These are phyloP conservation scores for Xenopus laevis DNA, from an alignment of 2,113 vertebrate genomes.

Conservation along the genomic window DNA sequence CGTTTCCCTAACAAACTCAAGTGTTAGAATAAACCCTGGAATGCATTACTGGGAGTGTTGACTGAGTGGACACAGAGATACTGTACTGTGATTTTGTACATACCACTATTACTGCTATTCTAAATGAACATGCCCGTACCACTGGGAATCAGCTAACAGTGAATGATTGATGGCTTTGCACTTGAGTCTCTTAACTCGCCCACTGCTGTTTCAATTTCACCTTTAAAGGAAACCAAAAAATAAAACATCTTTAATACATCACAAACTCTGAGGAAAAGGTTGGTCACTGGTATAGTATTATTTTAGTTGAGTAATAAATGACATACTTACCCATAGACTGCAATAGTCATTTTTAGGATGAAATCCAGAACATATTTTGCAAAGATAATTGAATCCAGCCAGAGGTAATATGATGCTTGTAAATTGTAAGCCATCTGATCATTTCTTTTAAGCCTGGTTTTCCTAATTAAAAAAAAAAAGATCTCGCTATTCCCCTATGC, in stretches of 20 bases:
- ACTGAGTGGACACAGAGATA: background rate
- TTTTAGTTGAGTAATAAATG: background rate
- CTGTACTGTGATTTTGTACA: background rate
- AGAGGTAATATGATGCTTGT: background rate
- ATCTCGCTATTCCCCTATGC: no score
- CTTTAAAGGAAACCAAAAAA: background rate
- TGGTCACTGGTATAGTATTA: background rate
- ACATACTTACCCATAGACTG: background rate
- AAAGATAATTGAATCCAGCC: background rate
- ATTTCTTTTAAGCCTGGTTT: background rate
- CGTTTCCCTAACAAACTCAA: no score
- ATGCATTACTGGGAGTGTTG: background rate
- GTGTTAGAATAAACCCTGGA: no score
- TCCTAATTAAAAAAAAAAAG: background rate
- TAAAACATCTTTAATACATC: no score
- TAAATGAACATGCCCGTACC: background rate
- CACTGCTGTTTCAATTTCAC: background rate
- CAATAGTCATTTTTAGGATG: background rate
- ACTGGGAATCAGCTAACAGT: background rate
- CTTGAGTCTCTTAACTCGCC: background rate
- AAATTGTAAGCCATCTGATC: background rate
- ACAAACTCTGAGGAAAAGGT: no score
- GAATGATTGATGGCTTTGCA: background rate
- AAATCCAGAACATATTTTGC: background rate
- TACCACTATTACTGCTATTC: background rate